Conservation (phyloP, 2,113 vertebrate species). For the Buteo buteo region DNA sequence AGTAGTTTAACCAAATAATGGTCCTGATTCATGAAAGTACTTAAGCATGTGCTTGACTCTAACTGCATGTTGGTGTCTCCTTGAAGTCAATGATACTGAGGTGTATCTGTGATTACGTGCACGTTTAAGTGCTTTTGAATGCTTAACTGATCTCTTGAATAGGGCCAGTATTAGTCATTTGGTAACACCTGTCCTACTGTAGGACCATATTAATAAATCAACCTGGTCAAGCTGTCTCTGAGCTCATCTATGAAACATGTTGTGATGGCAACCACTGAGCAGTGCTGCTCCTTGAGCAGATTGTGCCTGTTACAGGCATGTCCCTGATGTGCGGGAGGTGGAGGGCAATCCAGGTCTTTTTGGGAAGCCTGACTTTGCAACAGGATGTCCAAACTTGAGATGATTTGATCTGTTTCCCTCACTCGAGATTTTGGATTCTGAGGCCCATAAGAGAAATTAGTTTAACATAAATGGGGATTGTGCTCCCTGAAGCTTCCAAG, state of each 20-base stretch:
- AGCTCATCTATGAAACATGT: neutral
- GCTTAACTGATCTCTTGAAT: neutral
- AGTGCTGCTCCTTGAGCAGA: neutral
- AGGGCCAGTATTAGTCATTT: neutral
- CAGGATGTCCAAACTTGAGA: neutral
- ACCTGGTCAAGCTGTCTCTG: neutral
- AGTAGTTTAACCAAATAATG: neutral
- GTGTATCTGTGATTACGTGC: neutral
- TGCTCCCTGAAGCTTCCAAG: neutral
- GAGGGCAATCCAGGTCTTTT: neutral
- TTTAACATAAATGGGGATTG: neutral
- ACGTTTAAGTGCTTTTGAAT: neutral
- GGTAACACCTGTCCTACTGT: neutral
- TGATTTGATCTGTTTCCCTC: neutral
- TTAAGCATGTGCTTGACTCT: neutral
- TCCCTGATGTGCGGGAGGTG: neutral
- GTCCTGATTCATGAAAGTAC: neutral
- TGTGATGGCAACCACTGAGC: neutral
- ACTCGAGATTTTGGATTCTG: neutral
- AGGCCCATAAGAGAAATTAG: neutral
- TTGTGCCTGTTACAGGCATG: neutral
- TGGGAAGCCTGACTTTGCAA: neutral
- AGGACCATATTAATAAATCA: slow-evolving; percentile 28
- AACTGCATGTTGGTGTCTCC: neutral
- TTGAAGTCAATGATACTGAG: neutral